phyloP scores from a whole-genome alignment of 2,113 vertebrate genomes.

The Seriola dumerili region DNA sequence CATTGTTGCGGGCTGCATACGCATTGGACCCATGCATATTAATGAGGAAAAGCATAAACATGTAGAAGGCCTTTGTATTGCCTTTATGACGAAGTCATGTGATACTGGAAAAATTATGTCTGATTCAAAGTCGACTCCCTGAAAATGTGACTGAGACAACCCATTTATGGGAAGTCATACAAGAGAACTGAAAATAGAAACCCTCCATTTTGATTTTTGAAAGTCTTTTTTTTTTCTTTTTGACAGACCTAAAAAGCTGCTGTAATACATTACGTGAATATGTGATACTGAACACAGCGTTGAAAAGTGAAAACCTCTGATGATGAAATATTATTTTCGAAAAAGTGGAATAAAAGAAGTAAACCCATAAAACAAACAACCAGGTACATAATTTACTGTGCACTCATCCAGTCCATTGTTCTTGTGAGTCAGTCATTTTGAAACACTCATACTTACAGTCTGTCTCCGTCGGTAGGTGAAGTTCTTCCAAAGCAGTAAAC shows the following conservation, averaged over 20 bases:
- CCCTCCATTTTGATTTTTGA: background rate
- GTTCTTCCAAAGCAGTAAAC: slow-evolving; percentile 98
- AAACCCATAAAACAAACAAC: background rate
- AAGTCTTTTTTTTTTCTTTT: background rate
- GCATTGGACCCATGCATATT: background rate
- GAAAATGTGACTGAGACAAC: background rate
- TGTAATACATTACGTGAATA: background rate
- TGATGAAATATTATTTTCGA: background rate
- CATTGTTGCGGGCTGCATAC: slow-evolving; percentile 10
- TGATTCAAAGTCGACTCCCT: background rate
- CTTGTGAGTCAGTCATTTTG: background rate
- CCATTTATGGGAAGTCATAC: background rate
- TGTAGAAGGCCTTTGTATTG: background rate
- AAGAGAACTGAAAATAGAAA: background rate
- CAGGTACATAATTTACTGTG: background rate
- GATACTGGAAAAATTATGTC: background rate
- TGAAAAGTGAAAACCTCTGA: background rate
- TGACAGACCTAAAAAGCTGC: background rate
- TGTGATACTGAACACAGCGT: background rate
- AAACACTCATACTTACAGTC: slow-evolving; percentile 88
- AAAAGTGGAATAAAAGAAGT: background rate
- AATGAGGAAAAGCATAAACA: background rate
- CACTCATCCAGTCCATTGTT: background rate
- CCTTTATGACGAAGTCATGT: background rate
- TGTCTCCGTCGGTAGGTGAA: slow-evolving; percentile 95